Percentiles rank a stretch among this genome's conserved stretches.
phyloP scores from a whole-genome alignment of 92 coral and sea anemone genomes.

The Phenganax marumi region DNA sequence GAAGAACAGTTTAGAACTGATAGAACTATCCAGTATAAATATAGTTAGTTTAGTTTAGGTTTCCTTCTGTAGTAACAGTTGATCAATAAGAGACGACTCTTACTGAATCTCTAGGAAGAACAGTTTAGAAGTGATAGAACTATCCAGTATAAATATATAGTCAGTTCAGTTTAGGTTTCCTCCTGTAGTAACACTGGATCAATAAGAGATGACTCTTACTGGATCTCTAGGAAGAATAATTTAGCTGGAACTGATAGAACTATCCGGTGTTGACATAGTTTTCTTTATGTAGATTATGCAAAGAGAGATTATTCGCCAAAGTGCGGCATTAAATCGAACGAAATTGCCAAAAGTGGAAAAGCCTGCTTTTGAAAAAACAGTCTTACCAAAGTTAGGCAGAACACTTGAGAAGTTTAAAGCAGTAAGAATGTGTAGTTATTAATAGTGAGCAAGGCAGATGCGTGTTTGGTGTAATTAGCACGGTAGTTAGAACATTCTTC shows the following conservation, averaged over 20 bases:
- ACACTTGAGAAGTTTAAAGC: slow-evolving; percentile 27
- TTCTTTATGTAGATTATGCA: slow-evolving; percentile 2
- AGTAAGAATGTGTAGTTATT: slow-evolving; percentile 15
- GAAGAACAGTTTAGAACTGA: too few species aligned
- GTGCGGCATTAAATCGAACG: slow-evolving; percentile 22
- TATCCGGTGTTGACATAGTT: not conserved
- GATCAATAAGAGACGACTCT: too few species aligned
- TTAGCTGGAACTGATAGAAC: not conserved
- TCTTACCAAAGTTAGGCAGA: slow-evolving; percentile 16
- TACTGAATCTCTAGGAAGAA: too few species aligned
- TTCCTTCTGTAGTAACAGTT: not conserved
- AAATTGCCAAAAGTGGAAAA: slow-evolving; percentile 69
- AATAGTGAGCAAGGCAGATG: not conserved
- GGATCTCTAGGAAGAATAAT: not conserved
- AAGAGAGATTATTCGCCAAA: slow-evolving; percentile 13
- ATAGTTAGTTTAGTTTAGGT: not conserved
- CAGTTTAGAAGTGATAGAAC: too few species aligned
- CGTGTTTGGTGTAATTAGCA: not conserved
- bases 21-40: too few species aligned
- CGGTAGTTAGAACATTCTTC: not conserved
- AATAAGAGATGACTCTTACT: not conserved
- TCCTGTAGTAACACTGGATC: slow-evolving; percentile 2
- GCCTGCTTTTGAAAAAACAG: slow-evolving; percentile 52
- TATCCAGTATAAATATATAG: too few species aligned
- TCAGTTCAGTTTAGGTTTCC: too few species aligned